phyloP scores from a whole-genome alignment of 2,797 vertebrate genomes.

The Gouania willdenowi region DNA sequence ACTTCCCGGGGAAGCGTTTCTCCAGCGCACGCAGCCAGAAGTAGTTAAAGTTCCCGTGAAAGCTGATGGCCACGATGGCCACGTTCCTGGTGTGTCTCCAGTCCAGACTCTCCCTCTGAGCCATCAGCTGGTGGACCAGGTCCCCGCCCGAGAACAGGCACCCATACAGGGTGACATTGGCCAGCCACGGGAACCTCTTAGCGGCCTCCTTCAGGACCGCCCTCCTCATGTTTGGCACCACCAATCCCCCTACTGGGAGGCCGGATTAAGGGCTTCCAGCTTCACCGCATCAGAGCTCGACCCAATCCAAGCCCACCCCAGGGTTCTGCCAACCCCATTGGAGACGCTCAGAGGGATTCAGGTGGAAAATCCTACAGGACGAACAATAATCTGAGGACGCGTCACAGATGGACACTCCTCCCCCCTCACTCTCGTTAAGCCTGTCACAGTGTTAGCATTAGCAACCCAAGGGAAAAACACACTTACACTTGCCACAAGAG shows the following conservation, averaged over 20 bases:
- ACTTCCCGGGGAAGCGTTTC: slow-evolving; percentile 82
- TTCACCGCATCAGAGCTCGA: slow-evolving; percentile 4
- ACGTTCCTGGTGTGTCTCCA: slow-evolving; percentile 85
- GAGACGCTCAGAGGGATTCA: background rate
- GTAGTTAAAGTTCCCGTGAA: slow-evolving; percentile 91
- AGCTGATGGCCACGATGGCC: slow-evolving; percentile 80
- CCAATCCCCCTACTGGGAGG: too few species aligned
- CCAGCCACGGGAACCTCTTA: slow-evolving; percentile 80
- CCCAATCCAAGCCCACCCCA: too few species aligned
- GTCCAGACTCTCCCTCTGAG: slow-evolving; percentile 71
- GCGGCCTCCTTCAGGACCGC: slow-evolving; percentile 62
- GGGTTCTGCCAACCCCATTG: too few species aligned
- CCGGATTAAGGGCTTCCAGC: too few species aligned
- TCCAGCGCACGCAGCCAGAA: slow-evolving; percentile 86
- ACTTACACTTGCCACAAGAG: too few species aligned
- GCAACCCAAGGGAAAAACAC: too few species aligned
- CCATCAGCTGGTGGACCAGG: slow-evolving; percentile 80
- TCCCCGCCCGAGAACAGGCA: slow-evolving; percentile 85
- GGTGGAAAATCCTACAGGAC: slow-evolving; percentile 3
- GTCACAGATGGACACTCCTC: too few species aligned
- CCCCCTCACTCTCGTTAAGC: too few species aligned
- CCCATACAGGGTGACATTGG: slow-evolving; percentile 84
- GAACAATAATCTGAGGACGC: slow-evolving; percentile 6
- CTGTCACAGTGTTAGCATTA: too few species aligned
- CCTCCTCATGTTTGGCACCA: slow-evolving; percentile 59